Percentiles rank a stretch among this genome's conserved stretches.
Conservation (phyloP, 2,888 invertebrate genomes). For the Macaria liturata region DNA sequence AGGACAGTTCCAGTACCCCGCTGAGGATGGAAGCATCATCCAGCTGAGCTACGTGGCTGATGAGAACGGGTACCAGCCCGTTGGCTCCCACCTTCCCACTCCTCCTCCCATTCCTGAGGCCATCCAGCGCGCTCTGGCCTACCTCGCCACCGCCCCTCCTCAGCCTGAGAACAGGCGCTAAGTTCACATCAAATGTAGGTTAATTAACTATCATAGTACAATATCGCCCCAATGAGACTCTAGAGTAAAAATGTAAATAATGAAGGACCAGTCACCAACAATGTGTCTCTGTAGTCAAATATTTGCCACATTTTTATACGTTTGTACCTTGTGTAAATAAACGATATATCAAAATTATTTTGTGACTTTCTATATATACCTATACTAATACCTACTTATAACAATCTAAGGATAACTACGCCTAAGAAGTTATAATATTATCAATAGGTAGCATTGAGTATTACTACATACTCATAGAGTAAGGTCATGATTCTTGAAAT, state of each 20-base stretch:
- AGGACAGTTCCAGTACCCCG: conserved; percentile 85
- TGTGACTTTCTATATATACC: too few species aligned
- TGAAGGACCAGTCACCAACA: neutral
- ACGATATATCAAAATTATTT: conserved; percentile 7
- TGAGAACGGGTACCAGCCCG: conserved; percentile 88
- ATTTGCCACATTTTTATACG: conserved; percentile 10
- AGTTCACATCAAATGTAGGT: conserved; percentile 25
- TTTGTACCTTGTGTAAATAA: conserved; percentile 26
- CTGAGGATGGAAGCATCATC: conserved; percentile 84
- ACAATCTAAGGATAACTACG: too few species aligned
- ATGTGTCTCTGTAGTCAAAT: neutral
- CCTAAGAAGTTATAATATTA: too few species aligned
- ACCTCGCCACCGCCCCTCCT: conserved; percentile 86
- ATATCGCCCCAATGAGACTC: conserved; percentile 13
- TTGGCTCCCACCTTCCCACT: conserved; percentile 84
- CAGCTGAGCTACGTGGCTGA: conserved; percentile 86
- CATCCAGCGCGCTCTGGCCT: conserved; percentile 86
- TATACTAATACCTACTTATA: too few species aligned
- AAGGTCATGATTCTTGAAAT: too few species aligned
- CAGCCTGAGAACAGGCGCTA: conserved; percentile 57
- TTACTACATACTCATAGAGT: too few species aligned
- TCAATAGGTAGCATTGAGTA: too few species aligned
- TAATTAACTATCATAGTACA: conserved; percentile 17
- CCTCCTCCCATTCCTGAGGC: conserved; percentile 88
- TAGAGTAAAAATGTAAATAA: neutral